Evolutionary conservation across 2,113 vertebrate species (phyloP), one percentile per base, ranked within the genome.

Genomic region (Gobio gobio): DNA sequence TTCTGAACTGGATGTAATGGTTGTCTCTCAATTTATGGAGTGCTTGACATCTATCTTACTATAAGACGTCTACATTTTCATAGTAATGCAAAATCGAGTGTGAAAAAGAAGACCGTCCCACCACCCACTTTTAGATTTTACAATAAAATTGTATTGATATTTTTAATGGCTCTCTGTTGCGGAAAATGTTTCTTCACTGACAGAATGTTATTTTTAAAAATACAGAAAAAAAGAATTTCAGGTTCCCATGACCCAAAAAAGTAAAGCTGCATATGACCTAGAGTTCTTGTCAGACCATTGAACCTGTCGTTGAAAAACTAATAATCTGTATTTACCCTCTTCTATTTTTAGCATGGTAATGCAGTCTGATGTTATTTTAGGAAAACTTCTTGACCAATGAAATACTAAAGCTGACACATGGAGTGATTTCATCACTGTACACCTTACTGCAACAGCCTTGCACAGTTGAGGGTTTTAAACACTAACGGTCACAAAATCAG

Each of bases 61-160:
- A 45, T 47, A 73, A n/a, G 49, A 47, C n/a, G 0, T n/a, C 12
- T 3, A 43, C 24, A n/a, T 47, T 45, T 76, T 14, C 20, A 73
- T 40, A 70, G 33, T 22, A 70, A 70, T 43, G 2, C 22, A 22
- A 22, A 18, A 51, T 5, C 0, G 12, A 63, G 16, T 82, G 63
- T 80, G 16, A 36, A 22, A 64, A 40, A 36, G 51, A 47, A 2
- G 2, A n/a, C 16, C 54, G 26, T 40, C 16, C 45, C 45, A 36
- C 45, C 29, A 36, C 14, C 76, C 47, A 36, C 49, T 47, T 26
- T 64, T 45, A 54, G n/a, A 26, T 10, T 33, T 82, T 36, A 70
- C 16, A 86, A 75, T 75, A 80, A 88, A 88, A 75, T 73, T 2
- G 70, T 63, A 64, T 49, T 73, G 54, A 26, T 86, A 83, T 80